phyloP scores from a whole-genome alignment of 2,888 invertebrate genomes.

The Octodonta nipae region DNA sequence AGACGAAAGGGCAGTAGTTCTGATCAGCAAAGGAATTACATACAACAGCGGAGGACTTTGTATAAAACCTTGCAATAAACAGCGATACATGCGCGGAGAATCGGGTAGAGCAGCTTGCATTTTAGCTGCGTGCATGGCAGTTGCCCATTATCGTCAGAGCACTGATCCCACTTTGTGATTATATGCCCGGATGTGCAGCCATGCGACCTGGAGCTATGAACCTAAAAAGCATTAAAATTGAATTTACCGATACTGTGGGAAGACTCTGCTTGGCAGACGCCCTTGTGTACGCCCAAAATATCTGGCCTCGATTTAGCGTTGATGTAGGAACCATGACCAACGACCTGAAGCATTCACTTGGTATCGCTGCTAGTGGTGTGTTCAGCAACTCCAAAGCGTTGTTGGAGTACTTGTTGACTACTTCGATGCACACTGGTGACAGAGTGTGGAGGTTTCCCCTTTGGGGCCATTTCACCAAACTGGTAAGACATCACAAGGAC shows the following conservation, averaged over 20 bases:
- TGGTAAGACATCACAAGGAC: constrained; percentile 38
- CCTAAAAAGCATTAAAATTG: constrained; percentile 60
- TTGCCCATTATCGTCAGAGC: constrained; percentile 61
- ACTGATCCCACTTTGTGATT: constrained; percentile 64
- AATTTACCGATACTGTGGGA: constrained; percentile 68
- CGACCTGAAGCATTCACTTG: constrained; percentile 38
- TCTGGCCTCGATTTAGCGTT: constrained; percentile 56
- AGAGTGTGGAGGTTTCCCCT: constrained; percentile 73
- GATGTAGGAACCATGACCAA: constrained; percentile 66
- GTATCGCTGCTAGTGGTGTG: constrained; percentile 56
- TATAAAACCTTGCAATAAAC: constrained; percentile 47
- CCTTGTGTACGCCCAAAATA: constrained; percentile 60
- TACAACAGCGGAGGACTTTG: constrained; percentile 61
- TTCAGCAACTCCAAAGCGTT: constrained; percentile 58
- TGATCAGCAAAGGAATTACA: constrained; percentile 47
- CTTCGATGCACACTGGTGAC: constrained; percentile 62
- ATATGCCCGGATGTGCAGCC: constrained; percentile 64
- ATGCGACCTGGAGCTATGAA: constrained; percentile 65
- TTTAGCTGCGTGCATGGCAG: constrained; percentile 54
- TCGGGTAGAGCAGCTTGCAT: constrained; percentile 79
- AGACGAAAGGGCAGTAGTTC: constrained; percentile 50
- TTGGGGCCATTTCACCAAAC: constrained; percentile 54
- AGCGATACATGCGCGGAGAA: constrained; percentile 64
- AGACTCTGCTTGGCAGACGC: constrained; percentile 71
- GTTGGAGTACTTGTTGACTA: constrained; percentile 54